Evolutionary conservation across 2,113 vertebrate genomes (phyloP), one percentile per base, ranked within the genome.

Genomic region (Astur gentilis): DNA sequence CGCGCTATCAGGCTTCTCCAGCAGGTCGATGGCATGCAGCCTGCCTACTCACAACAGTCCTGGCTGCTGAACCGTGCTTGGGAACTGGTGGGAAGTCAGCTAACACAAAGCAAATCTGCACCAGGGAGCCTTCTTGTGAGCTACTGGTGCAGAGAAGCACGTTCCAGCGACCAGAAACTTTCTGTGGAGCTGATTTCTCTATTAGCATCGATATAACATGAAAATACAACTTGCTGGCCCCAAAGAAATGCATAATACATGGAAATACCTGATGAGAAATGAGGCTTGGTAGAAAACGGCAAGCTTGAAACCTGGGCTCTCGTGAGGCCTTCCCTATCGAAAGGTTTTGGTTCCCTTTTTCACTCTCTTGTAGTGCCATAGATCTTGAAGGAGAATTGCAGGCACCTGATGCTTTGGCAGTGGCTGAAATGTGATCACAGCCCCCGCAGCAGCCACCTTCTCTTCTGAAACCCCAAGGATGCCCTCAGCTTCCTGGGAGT

Each of bases 271-370:
- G 38, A 42, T 36, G 25, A 87, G 54, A 94, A 94, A 90, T 71
- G 57, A 91, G 38, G 47, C 29, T 60, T n/a, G 10, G 26, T 66
- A 93, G 36, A 71, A 96, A 73, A 80, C 0, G 2, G 21, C 42
- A 93, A 78, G 18, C n/a, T 85, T 80, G 78, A 96, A 97, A 96
- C 42, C 32, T 29, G 20, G 22, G 29, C n/a, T 66, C 40, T 83
- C 21, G 8, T 70, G 87, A 93, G 52, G 87, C 22, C 87, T 96
- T 94, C 89, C 49, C 70, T 88, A 29, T 54, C 0, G 11, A 90
- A 91, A 88, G 4, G 87, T 73, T 96, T 97, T 94, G n/a, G 78
- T 95, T 97, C 95, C 61, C 47, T 77, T 85, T 95, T 93, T 91
- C 78, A 40, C 42, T 84, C 42, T 78, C 15, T 57, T 65, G 29